Evolutionary conservation across 2,797 vertebrate genomes (phyloP).

Genomic region (Corythornis leucogaster): DNA sequence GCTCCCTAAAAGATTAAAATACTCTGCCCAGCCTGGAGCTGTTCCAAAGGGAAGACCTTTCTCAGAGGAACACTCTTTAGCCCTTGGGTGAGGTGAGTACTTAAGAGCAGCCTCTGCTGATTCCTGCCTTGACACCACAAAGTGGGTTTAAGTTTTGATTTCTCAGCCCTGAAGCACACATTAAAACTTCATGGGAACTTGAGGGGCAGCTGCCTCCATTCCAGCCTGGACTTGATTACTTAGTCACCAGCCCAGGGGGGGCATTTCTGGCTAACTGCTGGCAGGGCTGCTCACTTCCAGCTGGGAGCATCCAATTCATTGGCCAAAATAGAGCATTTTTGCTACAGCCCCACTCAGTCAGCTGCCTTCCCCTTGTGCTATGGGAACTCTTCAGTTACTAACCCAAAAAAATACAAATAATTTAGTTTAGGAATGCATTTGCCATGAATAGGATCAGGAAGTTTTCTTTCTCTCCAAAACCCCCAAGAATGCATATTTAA

Average conservation of each 20-base stretch:
- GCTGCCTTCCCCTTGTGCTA: background rate
- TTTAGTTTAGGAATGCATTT: background rate
- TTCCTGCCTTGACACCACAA: background rate
- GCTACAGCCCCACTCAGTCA: background rate
- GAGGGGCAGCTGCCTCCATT: background rate
- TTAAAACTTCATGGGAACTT: background rate
- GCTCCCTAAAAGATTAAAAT: background rate
- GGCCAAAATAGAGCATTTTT: background rate
- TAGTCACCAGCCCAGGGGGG: background rate
- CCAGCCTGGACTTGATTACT: background rate
- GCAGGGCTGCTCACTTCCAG: background rate
- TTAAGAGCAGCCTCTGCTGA: background rate
- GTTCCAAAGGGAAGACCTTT: background rate
- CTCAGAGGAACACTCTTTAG: background rate
- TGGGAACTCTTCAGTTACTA: background rate
- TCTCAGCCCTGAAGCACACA: background rate
- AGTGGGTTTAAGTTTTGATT: background rate
- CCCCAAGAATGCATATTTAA: background rate
- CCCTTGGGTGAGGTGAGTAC: background rate
- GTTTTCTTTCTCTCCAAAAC: background rate
- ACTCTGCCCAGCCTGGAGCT: background rate
- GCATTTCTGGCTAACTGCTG: background rate
- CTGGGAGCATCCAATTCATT: background rate
- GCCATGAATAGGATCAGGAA: background rate
- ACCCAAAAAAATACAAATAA: background rate